Percentiles rank a stretch among this genome's conserved stretches.
Conservation (phyloP, 2,113 vertebrate species). For the Trochalopteron elliotii region DNA sequence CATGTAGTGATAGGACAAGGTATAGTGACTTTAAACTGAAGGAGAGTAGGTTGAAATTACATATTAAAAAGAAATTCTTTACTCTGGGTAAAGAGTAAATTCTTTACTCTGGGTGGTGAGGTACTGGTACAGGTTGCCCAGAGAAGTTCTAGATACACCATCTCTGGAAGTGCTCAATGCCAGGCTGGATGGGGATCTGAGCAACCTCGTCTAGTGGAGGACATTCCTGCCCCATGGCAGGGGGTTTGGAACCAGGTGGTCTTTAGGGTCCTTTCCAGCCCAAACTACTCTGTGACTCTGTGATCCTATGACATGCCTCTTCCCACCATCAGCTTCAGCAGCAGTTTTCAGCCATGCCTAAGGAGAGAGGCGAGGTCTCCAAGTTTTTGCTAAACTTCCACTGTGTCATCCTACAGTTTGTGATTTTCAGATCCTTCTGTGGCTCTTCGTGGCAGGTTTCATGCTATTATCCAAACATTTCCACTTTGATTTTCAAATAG, state of each 20-base stretch:
- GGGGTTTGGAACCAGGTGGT: not conserved
- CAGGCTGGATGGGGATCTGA: not conserved
- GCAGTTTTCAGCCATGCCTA: not conserved
- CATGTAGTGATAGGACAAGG: not conserved
- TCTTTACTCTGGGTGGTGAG: not conserved
- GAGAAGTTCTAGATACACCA: not conserved
- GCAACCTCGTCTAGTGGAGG: not conserved
- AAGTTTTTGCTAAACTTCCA: not conserved
- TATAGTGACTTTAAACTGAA: not conserved
- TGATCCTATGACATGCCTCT: not conserved
- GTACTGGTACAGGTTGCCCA: not conserved
- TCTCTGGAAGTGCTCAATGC: not conserved
- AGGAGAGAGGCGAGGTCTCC: not conserved
- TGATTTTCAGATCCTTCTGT: not conserved
- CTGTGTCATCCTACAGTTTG: accelerated
- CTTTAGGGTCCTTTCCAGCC: not conserved
- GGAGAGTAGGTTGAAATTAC: not conserved
- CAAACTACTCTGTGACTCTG: not conserved
- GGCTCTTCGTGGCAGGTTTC: not conserved
- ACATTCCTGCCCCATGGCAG: not conserved
- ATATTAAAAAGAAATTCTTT: not conserved
- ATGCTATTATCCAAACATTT: not conserved
- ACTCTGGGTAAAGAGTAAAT: not conserved
- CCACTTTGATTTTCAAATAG: not conserved
- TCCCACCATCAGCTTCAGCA: not conserved